phyloP scores from a whole-genome alignment of 2,797 vertebrate genomes.

The Hipposideros larvatus region DNA sequence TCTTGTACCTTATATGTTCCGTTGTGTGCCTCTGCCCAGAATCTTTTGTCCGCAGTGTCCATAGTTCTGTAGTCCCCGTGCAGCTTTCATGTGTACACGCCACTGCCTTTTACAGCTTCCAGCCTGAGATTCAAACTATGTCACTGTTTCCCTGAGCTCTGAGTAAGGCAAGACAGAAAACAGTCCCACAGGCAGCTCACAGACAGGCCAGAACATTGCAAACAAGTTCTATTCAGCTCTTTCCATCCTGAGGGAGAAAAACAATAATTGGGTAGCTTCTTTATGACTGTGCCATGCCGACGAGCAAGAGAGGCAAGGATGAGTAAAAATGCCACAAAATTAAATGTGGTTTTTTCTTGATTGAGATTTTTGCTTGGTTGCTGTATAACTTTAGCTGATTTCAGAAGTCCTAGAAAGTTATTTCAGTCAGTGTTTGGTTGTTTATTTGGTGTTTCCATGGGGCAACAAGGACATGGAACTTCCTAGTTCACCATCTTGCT shows the following conservation, averaged over 20 bases:
- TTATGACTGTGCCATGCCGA: not conserved
- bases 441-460: not conserved
- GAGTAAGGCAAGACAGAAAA: not conserved
- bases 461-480: not conserved
- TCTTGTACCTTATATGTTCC: not conserved
- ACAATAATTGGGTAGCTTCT: not conserved
- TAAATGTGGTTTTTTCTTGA: not conserved
- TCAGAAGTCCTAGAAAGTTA: not conserved
- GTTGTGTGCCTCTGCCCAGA: not conserved
- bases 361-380: not conserved
- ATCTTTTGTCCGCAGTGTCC: not conserved
- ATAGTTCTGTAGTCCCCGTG: not conserved
- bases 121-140: not conserved
- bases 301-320: not conserved
- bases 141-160: not conserved
- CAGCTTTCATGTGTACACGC: not conserved
- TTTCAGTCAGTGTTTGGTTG: not conserved
- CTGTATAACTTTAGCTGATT: not conserved
- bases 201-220: not conserved
- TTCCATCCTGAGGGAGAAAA: not conserved
- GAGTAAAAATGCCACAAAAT: not conserved
- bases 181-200: not conserved
- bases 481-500: not conserved
- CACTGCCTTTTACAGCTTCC: not conserved
- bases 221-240: not conserved